Evolutionary conservation across 2,797 vertebrate species (phyloP).

Genomic region (Argyrosomus regius): DNA sequence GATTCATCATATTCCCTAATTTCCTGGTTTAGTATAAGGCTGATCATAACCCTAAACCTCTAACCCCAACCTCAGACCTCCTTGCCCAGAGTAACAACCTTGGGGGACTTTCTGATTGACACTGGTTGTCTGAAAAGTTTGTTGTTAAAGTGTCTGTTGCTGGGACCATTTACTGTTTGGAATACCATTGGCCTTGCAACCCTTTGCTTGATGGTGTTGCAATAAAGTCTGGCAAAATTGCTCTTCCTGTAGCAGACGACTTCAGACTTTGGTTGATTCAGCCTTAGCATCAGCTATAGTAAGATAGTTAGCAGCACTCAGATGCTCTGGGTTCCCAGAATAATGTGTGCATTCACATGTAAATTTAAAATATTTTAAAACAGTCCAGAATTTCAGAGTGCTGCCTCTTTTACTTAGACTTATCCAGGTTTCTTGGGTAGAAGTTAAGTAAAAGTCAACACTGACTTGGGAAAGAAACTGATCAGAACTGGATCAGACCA

Average conservation of each 20-base stretch:
- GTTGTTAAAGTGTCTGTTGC: constrained; percentile 2
- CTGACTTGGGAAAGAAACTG: neutral
- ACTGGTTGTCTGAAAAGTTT: neutral
- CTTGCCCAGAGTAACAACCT: neutral
- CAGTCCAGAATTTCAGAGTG: neutral
- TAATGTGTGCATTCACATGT: neutral
- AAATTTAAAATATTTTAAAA: too few species aligned
- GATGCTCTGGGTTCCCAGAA: neutral
- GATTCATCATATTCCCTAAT: constrained; percentile 20
- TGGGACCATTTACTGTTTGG: neutral
- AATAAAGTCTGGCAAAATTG: neutral
- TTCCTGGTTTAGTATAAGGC: constrained; percentile 15
- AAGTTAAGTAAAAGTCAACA: neutral
- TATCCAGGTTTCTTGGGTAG: neutral
- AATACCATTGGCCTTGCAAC: neutral
- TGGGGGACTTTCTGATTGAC: constrained; percentile 39
- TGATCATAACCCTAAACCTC: constrained; percentile 23
- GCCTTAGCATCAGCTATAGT: neutral
- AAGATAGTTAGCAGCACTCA: neutral
- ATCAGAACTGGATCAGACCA: neutral
- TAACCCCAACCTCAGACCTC: constrained; percentile 8
- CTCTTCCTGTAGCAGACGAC: neutral
- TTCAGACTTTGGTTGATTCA: neutral
- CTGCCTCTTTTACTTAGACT: neutral
- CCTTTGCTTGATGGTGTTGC: neutral